Evolutionary conservation across 2,888 invertebrate species (phyloP).

Genomic region (Geotrupes spiniger): DNA sequence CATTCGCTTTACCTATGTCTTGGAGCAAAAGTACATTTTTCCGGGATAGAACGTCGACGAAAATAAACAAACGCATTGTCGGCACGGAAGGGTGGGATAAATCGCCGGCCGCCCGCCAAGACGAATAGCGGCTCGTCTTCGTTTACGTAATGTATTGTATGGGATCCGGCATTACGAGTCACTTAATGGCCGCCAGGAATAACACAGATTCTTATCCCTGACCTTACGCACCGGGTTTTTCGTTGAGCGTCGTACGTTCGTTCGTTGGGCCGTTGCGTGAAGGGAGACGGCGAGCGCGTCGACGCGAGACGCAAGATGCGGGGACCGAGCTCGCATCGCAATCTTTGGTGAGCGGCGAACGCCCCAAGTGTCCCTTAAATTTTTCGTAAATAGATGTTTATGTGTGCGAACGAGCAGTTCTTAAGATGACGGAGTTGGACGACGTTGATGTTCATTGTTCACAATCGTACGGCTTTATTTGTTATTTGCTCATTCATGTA

Average conservation of each 20-base stretch:
- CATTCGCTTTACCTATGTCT: too few species aligned
- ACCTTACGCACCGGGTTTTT: slow-evolving; percentile 36
- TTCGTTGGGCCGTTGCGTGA: slow-evolving; percentile 21
- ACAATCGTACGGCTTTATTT: too few species aligned
- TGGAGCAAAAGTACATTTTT: too few species aligned
- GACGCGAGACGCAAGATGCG: slow-evolving; percentile 28
- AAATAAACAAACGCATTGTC: too few species aligned
- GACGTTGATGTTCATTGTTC: too few species aligned
- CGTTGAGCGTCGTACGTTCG: slow-evolving; percentile 24
- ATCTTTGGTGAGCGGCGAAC: slow-evolving; percentile 23
- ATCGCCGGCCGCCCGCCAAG: not conserved
- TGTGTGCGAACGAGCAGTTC: too few species aligned
- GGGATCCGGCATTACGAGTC: slow-evolving; percentile 12
- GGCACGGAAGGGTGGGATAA: too few species aligned
- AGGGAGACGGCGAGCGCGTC: slow-evolving; percentile 25
- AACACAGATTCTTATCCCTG: slow-evolving; percentile 35
- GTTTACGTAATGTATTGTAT: slow-evolving; percentile 6
- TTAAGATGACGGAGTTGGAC: too few species aligned
- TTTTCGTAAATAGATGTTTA: too few species aligned
- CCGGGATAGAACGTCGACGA: too few species aligned
- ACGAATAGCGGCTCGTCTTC: slow-evolving; percentile 4
- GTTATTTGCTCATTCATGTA: too few species aligned
- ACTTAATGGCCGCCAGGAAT: slow-evolving; percentile 32
- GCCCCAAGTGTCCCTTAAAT: too few species aligned
- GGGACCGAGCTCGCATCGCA: slow-evolving; percentile 19